Evolutionary conservation across 2,888 invertebrate genomes (phyloP), one percentile per base, ranked within the genome.

Genomic region (Sarcophaga caerulescens): DNA sequence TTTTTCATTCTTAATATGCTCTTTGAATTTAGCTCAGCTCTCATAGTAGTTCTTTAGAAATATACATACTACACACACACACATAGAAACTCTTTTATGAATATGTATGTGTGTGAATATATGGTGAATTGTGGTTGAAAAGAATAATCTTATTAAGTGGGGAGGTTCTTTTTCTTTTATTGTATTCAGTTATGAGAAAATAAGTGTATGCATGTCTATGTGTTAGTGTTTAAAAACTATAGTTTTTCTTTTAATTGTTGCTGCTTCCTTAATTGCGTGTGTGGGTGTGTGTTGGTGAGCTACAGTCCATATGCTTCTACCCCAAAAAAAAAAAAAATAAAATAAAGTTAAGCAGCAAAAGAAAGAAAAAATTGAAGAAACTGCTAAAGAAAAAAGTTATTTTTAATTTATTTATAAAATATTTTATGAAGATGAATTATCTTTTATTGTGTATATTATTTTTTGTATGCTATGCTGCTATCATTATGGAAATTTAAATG

Each of bases 391-490:
- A 23, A 44, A 60, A 82, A 78, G 17, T 35, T 60, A 17, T 17
- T 82, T 52, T 66, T 82, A 73, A 83, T 73, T 62, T 74, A 83
- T 73, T 57, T 74, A 84, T 79, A 69, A 1, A 35, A 35, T 35
- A 35, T 35, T 84, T 73, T 83, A 57, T 62, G 66, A 79, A 84
- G 59, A 74, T 69, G 74, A 74, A 69, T 84, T 79, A 84, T 79
- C 68, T 59, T 77, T 52, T 45, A 23, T 59, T 57, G 45, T 75
- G n/a, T 47, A 14, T 35, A 17, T 60, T 11, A 4, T n/a, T 60
- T 52, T 52, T 17, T 17, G 4, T 52, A 47, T 14, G 47, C 10
- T 14, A 12, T 52, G 12, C 52, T 52, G 4, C 17, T 12, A 12
- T 52, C 17, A 52, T 52, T 35, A 35, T 52, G 4, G 17, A 14